A percentile compares a stretch with the other conserved stretches of the same genome.
Conservation (phyloP, 2,888 invertebrate genomes). For the Pollenia labialis region DNA sequence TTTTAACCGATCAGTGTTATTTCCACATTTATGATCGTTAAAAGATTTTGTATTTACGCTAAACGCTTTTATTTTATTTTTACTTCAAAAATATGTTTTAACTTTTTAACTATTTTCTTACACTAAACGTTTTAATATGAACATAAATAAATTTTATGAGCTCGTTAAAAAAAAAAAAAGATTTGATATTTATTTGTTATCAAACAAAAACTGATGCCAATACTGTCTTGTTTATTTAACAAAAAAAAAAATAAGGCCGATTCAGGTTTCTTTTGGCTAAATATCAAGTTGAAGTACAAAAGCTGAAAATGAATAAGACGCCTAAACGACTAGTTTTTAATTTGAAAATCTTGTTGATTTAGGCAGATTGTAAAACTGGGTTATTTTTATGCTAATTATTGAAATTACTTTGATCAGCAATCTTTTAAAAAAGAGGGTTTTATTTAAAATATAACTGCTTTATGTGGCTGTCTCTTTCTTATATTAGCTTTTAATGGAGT, state of each 20-base stretch:
- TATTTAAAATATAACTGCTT: not conserved
- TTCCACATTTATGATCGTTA: too few species aligned
- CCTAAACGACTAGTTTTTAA: constrained; percentile 44
- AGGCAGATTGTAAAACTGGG: not conserved
- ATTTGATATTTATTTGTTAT: constrained; percentile 2
- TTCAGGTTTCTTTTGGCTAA: constrained; percentile 18
- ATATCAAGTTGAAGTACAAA: not conserved
- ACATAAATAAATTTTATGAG: too few species aligned
- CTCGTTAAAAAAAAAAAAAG: not conserved
- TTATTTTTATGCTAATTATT: constrained; percentile 57
- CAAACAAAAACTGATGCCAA: not conserved
- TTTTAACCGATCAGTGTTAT: too few species aligned
- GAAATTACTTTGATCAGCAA: not conserved
- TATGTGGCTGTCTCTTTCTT: constrained; percentile 34
- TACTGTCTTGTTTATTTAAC: constrained; percentile 7
- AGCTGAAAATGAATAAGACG: constrained; percentile 1
- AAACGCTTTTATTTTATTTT: constrained; percentile 8
- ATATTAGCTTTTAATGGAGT: not conserved
- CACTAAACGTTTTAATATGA: too few species aligned
- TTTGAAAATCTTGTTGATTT: constrained; percentile 5
- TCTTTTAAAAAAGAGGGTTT: not conserved
- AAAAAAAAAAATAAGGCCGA: constrained; percentile 11
- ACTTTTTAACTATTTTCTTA: not conserved
- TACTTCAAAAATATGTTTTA: not conserved
- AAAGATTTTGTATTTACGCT: not conserved